phyloP scores from a whole-genome alignment of 2,888 invertebrate genomes.

The Osedax frankpressi region DNA sequence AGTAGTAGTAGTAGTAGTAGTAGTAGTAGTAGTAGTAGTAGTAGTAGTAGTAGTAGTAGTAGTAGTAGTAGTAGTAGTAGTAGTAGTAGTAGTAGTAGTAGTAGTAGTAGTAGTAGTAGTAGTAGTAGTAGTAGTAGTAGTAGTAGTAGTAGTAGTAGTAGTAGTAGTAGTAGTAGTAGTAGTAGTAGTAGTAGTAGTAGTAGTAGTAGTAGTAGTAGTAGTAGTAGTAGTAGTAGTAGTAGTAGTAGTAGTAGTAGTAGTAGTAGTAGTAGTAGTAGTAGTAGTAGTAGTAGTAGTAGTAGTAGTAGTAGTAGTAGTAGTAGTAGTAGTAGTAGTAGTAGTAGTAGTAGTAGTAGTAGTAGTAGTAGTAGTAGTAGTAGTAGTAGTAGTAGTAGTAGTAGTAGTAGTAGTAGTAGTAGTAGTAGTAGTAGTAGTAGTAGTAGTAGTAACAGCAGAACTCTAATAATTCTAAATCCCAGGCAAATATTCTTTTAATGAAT shows the following conservation, averaged over 20 bases:
- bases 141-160: background rate
- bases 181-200: background rate
- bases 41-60: background rate
- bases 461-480: too few species aligned
- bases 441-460: background rate
- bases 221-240: background rate
- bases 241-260: background rate
- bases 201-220: background rate
- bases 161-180: background rate
- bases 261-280: background rate
- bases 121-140: background rate
- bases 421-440: background rate
- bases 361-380: background rate
- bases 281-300: background rate
- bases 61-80: background rate
- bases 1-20: background rate
- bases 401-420: background rate
- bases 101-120: background rate
- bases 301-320: background rate
- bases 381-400: background rate
- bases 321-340: background rate
- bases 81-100: background rate
- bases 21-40: background rate
- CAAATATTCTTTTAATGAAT: too few species aligned
- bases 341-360: background rate